Evolutionary conservation across 2,797 vertebrate genomes (phyloP), one percentile per base, ranked within the genome.

Genomic region (Sebastes hopkinsi): DNA sequence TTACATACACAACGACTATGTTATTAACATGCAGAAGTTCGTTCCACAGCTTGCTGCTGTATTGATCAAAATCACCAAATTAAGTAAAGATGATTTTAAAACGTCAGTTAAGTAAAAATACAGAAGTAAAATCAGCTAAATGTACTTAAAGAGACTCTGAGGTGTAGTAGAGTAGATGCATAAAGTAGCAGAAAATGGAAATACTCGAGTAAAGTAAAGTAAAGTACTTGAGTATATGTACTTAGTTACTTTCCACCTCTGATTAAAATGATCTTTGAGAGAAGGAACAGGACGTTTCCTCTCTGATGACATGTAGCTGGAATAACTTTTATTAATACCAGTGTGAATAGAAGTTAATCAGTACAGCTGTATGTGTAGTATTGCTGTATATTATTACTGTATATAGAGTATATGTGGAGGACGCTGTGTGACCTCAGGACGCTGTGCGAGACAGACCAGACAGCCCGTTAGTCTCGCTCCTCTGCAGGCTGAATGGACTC

Each of bases 381-480:
- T 75, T 23, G 32, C 29, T 61, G 59, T 61, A n/a, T 32, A 30
- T 30, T 30, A 30, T 30, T 8, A 30, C 29, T 30, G 9, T 32
- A 30, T 16, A 20, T 30, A 8, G 29, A 30, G 29, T 30, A 27
- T 60, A 16, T 30, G 16, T 38, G 20, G 7, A 67, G 20, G 58
- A 16, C 54, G n/a, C 60, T n/a, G 42, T 68, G 69, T 76, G 77
- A 77, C 61, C 81, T 83, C 52, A 25, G 79, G 84, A 74, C 20
- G 42, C 50, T 67, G 34, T 66, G 14, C 75, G 67, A 88, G 75
- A 30, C 65, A 77, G 72, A 10, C 79, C 77, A 84, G 77, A 88
- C 72, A 86, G 61, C 75, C 60, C 22, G 87, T 87, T 91, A 65
- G 86, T 86, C 75, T 72, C 66, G 88, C 75, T 87, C 36, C 64